Evolutionary conservation across 2,797 vertebrate species (phyloP), one percentile per base, ranked within the genome.

Genomic region (Xenentodon cancila): DNA sequence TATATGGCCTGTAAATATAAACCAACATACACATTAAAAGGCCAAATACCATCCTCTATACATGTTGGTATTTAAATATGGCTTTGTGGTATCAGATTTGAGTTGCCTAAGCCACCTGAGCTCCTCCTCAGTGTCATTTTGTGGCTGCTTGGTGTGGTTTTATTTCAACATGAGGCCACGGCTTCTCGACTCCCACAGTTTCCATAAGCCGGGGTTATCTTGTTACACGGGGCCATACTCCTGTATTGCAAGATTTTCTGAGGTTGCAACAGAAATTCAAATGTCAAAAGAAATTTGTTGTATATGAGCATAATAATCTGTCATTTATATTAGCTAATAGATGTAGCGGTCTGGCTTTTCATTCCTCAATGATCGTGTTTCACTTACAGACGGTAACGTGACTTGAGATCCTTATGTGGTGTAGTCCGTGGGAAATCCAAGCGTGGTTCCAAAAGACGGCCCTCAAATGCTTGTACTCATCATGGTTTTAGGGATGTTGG

Each of bases 161-260:
- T 64, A 55, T 79, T 71, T 80, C 63, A 77, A 77, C 79, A 82
- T 55, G 69, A 71, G 44, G 77, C 73, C 77, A 71, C 58, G 69
- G 61, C 63, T 69, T 67, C 70, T 56, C 59, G 70, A 53, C 51
- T 62, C 74, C 74, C 72, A 64, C 69, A 68, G 67, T 59, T 74
- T 58, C 50, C 54, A 48, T 18, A 34, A 80, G 54, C 20, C 3
- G 48, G 53, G 59, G 32, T 68, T 73, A 67, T 77, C 70, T 71
- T 67, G 63, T 75, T 66, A 56, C 71, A 59, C 48, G 59, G 57
- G 64, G 59, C 67, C 73, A 21, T 18, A 52, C 48, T 79, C 67
- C 56, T 43, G 51, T 46, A 67, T 51, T 72, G 30, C 52, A 52
- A 62, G 44, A 60, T 56, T 68, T 62, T 47, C 15, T 55, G 60